Percentiles rank a stretch among this genome's conserved stretches.
phyloP scores from a whole-genome alignment of 2,888 invertebrate species.

The Phasia obesa region DNA sequence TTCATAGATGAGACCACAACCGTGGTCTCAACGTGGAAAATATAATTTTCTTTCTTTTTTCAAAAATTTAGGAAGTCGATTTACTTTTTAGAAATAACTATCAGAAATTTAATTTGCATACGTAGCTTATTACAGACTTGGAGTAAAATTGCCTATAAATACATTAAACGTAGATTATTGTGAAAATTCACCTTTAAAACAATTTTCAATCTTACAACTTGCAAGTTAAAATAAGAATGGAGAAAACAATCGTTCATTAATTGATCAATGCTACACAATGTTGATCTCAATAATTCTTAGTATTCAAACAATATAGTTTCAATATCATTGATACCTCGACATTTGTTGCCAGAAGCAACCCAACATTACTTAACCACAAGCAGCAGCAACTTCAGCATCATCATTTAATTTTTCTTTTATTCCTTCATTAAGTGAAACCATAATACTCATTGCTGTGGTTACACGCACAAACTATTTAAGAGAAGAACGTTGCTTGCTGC shows the following conservation, averaged over 20 bases:
- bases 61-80: no score
- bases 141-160: no score
- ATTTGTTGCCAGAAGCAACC: constrained; percentile 49
- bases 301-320: constrained; percentile 60
- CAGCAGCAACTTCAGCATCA: constrained; percentile 48
- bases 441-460: constrained; percentile 60
- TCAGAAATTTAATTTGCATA: no score
- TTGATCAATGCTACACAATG: constrained; percentile 28
- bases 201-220: neutral
- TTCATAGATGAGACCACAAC: no score
- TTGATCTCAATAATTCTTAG: constrained; percentile 31
- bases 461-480: constrained; percentile 24
- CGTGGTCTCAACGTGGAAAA: no score
- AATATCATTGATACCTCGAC: constrained; percentile 51
- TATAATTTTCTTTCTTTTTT: no score
- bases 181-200: neutral
- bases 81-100: no score
- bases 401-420: constrained; percentile 49
- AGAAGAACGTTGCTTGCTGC: neutral
- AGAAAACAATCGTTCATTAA: constrained; percentile 47
- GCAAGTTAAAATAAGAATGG: neutral
- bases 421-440: constrained; percentile 45
- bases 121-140: no score
- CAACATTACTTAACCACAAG: constrained; percentile 2
- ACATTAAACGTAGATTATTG: no score